phyloP scores from a whole-genome alignment of 1,140 invertebrate species.

The Pogonognathellus flavescens region DNA sequence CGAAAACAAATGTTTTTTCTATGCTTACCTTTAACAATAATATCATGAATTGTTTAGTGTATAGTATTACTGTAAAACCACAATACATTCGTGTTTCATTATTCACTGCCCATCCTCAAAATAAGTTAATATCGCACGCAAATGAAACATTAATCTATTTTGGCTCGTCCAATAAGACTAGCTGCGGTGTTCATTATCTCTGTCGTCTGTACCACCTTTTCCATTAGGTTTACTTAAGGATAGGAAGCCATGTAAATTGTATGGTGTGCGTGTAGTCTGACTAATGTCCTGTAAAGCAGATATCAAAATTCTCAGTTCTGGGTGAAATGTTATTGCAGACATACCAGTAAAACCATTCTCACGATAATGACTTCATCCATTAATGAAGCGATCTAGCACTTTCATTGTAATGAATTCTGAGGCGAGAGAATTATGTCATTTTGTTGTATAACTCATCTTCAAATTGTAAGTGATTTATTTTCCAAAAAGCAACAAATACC shows the following conservation, averaged over 20 bases:
- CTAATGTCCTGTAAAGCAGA: conserved; percentile 13
- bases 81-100: background rate
- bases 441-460: too few species aligned
- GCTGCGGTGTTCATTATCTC: conserved; percentile 2
- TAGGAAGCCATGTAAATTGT: too few species aligned
- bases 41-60: too few species aligned
- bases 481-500: too few species aligned
- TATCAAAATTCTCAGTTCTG: background rate
- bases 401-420: too few species aligned
- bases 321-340: too few species aligned
- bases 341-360: background rate
- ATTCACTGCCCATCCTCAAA: background rate
- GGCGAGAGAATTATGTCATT: too few species aligned
- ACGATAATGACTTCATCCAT: conserved; percentile 6
- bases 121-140: conserved; percentile 16
- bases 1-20: too few species aligned
- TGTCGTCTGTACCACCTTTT: conserved; percentile 14
- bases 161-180: background rate
- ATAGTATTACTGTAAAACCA: background rate
- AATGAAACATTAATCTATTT: background rate
- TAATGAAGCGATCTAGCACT: background rate
- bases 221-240: too few species aligned
- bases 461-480: too few species aligned
- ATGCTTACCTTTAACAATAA: too few species aligned
- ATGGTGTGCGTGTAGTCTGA: background rate